phyloP scores from a whole-genome alignment of 2,797 vertebrate species.

The Chrosomus eos region DNA sequence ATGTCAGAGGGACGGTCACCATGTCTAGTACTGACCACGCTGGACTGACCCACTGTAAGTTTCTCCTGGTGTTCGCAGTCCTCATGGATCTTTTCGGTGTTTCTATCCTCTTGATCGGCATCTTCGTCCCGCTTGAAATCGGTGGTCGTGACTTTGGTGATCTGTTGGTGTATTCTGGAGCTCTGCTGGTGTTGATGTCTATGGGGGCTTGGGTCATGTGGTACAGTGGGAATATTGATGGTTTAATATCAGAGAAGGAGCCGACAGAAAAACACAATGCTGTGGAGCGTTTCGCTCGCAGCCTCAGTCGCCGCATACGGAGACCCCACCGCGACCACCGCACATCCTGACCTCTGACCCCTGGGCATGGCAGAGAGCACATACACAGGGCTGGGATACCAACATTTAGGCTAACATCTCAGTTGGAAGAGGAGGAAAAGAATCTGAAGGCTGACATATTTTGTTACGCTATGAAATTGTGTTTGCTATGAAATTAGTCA shows the following conservation, averaged over 20 bases:
- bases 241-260: slow-evolving; percentile 79
- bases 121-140: slow-evolving; percentile 85
- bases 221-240: slow-evolving; percentile 93
- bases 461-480: neutral
- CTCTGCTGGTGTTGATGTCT: slow-evolving; percentile 85
- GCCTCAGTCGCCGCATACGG: slow-evolving; percentile 79
- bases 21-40: slow-evolving; percentile 70
- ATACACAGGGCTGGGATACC: neutral
- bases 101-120: slow-evolving; percentile 80
- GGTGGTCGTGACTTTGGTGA: slow-evolving; percentile 87
- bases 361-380: neutral
- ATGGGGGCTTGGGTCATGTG: slow-evolving; percentile 90
- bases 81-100: slow-evolving; percentile 85
- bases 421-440: neutral
- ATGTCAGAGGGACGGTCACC: slow-evolving; percentile 55
- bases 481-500: neutral
- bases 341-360: slow-evolving; percentile 61
- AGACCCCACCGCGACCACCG: slow-evolving; percentile 66
- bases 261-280: slow-evolving; percentile 73
- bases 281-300: slow-evolving; percentile 82
- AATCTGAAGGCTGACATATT: no score
- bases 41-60: slow-evolving; percentile 83
- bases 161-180: slow-evolving; percentile 86
- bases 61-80: slow-evolving; percentile 84
- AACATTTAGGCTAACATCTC: neutral